Percentiles rank a stretch among this genome's conserved stretches.
Evolutionary conservation across 2,888 invertebrate species (phyloP).

Genomic region (Dynastes hyllus): DNA sequence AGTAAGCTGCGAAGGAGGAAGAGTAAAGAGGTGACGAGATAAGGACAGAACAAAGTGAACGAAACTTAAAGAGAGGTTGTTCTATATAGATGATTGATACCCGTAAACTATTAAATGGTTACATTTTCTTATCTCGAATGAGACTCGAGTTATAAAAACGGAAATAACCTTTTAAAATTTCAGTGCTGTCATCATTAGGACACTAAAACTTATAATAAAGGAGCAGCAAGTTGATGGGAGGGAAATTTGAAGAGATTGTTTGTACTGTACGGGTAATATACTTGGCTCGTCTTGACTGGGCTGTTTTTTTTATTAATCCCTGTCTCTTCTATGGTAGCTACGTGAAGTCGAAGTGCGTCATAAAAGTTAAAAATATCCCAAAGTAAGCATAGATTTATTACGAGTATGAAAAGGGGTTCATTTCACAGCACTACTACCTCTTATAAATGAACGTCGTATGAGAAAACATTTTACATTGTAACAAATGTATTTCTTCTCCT

Average conservation of each 20-base stretch:
- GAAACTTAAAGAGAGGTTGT: slow-evolving; percentile 48
- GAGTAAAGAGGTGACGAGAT: slow-evolving; percentile 29
- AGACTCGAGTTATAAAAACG: slow-evolving; percentile 59
- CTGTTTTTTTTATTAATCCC: slow-evolving; percentile 31
- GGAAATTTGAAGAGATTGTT: slow-evolving; percentile 44
- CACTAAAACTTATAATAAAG: slow-evolving; percentile 59
- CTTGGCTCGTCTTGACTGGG: slow-evolving; percentile 24
- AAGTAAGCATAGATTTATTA: slow-evolving; percentile 46
- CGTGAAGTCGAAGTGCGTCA: slow-evolving; percentile 41
- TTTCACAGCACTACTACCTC: slow-evolving; percentile 17
- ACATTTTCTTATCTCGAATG: slow-evolving; percentile 61
- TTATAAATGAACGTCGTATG: slow-evolving; percentile 20
- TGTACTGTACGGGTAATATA: slow-evolving; percentile 43
- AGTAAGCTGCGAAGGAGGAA: neutral
- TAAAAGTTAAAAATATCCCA: slow-evolving; percentile 46
- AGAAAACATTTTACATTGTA: slow-evolving; percentile 35
- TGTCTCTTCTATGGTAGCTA: slow-evolving; percentile 31
- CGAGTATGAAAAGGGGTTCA: slow-evolving; percentile 38
- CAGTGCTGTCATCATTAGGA: slow-evolving; percentile 58
- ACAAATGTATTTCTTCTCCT: slow-evolving; percentile 13
- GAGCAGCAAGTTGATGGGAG: slow-evolving; percentile 49
- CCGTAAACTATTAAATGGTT: slow-evolving; percentile 59
- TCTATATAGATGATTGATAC: slow-evolving; percentile 60
- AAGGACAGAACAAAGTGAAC: slow-evolving; percentile 42
- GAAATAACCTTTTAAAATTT: slow-evolving; percentile 62